Conservation (phyloP, 2,113 vertebrate genomes). For the Brevimyrus niger region DNA sequence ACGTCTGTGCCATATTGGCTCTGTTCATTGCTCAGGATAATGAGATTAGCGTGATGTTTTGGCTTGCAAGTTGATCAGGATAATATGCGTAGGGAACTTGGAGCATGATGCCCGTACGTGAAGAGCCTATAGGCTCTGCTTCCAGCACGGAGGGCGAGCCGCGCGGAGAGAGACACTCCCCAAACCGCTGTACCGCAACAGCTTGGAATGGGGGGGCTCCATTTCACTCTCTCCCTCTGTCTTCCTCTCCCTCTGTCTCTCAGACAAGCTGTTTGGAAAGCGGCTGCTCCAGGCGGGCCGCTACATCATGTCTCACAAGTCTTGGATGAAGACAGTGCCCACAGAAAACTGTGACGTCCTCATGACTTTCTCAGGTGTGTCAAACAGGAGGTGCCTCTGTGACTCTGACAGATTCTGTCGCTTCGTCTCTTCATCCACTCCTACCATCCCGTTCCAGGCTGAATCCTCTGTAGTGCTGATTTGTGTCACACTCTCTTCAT, state of each 20-base stretch:
- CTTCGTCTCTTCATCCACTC: background rate
- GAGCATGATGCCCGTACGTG: background rate
- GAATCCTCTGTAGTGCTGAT: background rate
- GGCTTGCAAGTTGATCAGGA: background rate
- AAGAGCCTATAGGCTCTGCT: background rate
- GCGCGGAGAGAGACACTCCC: background rate
- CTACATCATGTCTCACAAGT: conserved; percentile 96
- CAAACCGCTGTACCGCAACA: conserved; percentile 17
- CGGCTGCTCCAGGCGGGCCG: conserved; percentile 86
- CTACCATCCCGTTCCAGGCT: background rate
- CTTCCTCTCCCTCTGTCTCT: conserved; percentile 25
- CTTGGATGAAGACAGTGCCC: conserved; percentile 98
- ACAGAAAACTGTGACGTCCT: conserved; percentile 96
- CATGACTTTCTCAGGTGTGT: conserved; percentile 88
- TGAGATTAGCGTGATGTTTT: background rate
- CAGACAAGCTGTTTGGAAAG: conserved; percentile 97
- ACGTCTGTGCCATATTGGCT: background rate
- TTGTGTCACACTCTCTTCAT: background rate
- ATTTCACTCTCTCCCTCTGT: conserved; percentile 21
- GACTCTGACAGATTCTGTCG: background rate
- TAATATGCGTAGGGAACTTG: background rate
- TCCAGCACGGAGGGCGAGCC: background rate
- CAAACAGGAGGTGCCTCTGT: background rate
- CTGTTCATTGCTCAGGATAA: background rate
- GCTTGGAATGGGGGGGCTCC: conserved; percentile 44